Base-by-base conservation (phyloP, 2,797 vertebrate species). In the Coregonus sp. region DNA sequence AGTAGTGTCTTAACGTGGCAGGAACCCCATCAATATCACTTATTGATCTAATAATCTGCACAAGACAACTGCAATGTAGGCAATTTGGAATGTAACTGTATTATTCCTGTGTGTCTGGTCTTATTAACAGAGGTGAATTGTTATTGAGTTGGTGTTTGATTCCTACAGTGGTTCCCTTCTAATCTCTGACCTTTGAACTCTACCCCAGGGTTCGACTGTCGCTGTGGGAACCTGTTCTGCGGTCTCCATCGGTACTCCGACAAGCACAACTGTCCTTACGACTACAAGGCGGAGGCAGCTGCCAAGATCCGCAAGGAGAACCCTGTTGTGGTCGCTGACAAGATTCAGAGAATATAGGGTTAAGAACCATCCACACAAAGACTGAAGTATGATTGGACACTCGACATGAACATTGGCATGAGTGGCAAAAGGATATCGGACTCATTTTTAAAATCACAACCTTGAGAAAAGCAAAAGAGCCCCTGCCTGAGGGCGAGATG, bases 221-320 rank as follows among this genome's bases (percentile, higher is more conserved):
- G 97, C 85, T 99, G 98, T 92, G 98, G 98, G 76, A 98, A 99
- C 92, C 91, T 99, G 84, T 99, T 99, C 94, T 99, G 98, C 86
- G 97, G 96, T 92, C 95, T 99, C 92, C 98, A 99, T 79, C 97
- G 98, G 93, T 99, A 99, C 56, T 99, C 98, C 29, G 98, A 99
- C 94, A 98, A 98, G 95, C 98, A 99, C 96, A 98, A 98, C 93
- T 99, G 98, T 83, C 96, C 98, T 0, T 99, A 98, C 31, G 97
- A 99, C 90, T 99, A 99, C 94, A 99, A 98, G 93, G 96, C 98
- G n/a, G 98, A 99, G 91, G 98, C 97, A 70, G 97, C 98, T 75
- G 96, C 96, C 92, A 99, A 98, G 95, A 99, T 99, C 91, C 96
- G 98, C 47, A 99, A 98, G 94, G 98, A 99, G 84, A 99, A 99